Evolutionary conservation across 2,113 vertebrate species (phyloP), one percentile per base, ranked within the genome.

Genomic region (Hypanus sabinus): DNA sequence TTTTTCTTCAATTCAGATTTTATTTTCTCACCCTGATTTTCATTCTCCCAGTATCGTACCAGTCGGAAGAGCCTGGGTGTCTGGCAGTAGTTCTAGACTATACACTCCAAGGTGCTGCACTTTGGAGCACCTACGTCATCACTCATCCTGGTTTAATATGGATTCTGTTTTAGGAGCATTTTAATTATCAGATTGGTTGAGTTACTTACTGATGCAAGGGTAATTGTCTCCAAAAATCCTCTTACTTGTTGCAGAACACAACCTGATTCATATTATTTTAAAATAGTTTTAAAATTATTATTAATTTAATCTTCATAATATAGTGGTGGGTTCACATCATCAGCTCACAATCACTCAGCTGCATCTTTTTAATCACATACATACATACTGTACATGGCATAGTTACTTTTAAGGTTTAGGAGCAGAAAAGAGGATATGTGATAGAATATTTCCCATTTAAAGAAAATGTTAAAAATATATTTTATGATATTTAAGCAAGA

Each of bases 401-500:
- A 57, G 27, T 22, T 36, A 91, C 46, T 62, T 91, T 92, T 71
- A 38, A 71, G 20, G 16, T 24, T 46, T 46, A 65, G 12, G 6
- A 70, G 36, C 33, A 38, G 20, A 3, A 92, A 65, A 65, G 12
- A 38, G 68, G 90, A 18, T 16, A 91, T n/a, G 68, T 3, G 22
- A 33, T 9, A 22, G 8, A 46, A 68, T 24, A 22, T 38, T 20
- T 71, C 33, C 57, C 14, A 46, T 55, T 85, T 27, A 24, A 22
- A 30, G 55, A 85, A 46, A 85, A 85, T 36, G 2, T 91, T 92
- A 65, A 91, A 46, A 22, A 71, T 71, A 92, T 92, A 92, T 92
- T 92, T 33, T 10, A 38, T 71, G 20, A 71, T 92, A 38, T 70
- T 92, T 38, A 92, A n/a, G n/a, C 88, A 11, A 33, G 65, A 38